Percentiles rank a stretch among this genome's conserved stretches.
Evolutionary conservation across 2,797 vertebrate species (phyloP).

Genomic region (Peromyscus attwateri): DNA sequence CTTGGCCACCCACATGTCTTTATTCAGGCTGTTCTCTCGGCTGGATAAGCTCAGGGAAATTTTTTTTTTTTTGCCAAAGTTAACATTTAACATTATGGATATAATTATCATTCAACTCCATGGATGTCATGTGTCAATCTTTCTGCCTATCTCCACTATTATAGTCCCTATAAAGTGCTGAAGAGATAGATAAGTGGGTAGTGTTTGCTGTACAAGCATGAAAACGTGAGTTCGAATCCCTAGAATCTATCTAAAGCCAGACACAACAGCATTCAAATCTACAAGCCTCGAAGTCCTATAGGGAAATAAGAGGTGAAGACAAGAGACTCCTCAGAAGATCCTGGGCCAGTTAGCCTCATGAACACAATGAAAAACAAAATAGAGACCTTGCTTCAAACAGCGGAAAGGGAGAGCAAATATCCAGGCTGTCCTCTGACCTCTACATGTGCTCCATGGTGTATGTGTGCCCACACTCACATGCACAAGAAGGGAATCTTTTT

Average conservation of each 20-base stretch:
- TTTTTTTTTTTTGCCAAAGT: constrained; percentile 70
- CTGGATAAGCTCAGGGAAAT: constrained; percentile 52
- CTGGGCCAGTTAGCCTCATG: neutral
- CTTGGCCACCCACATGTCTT: constrained; percentile 47
- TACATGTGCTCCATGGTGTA: neutral
- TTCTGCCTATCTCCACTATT: neutral
- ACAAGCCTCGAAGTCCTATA: neutral
- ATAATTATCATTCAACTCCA: constrained; percentile 45
- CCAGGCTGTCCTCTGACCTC: neutral
- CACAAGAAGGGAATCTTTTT: neutral
- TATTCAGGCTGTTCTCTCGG: constrained; percentile 56
- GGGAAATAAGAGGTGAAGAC: neutral
- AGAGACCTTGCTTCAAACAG: neutral
- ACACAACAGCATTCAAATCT: neutral
- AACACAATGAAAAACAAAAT: neutral
- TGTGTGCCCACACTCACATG: neutral
- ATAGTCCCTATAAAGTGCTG: neutral
- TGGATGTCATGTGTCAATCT: neutral
- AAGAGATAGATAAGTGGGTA: neutral
- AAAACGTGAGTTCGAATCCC: neutral
- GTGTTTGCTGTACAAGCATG: neutral
- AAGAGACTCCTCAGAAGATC: neutral
- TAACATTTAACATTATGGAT: constrained; percentile 71
- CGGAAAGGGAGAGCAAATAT: neutral
- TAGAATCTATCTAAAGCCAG: neutral